phyloP scores from a whole-genome alignment of 2,888 invertebrate genomes.

The Odontocolon sp. region DNA sequence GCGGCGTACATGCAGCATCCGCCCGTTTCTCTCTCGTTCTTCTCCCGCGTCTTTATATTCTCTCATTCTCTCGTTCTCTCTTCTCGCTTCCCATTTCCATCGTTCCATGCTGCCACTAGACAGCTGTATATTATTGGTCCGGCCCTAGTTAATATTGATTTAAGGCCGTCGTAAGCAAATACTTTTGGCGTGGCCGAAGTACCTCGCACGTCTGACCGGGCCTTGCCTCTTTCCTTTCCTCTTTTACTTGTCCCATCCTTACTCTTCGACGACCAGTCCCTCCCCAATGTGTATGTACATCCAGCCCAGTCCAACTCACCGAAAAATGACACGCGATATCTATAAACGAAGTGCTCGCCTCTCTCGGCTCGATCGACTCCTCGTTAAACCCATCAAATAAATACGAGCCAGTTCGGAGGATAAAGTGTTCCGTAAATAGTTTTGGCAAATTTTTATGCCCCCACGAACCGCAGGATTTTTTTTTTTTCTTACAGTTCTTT shows the following conservation, averaged over 20 bases:
- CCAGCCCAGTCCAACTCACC: constrained; percentile 32
- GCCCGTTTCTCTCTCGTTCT: constrained; percentile 33
- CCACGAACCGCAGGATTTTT: not conserved
- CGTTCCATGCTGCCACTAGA: constrained; percentile 61
- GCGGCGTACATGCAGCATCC: constrained; percentile 62
- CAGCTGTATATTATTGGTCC: constrained; percentile 68
- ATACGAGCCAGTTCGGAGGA: constrained; percentile 41
- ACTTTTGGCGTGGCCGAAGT: constrained; percentile 63
- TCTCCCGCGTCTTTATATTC: constrained; percentile 45
- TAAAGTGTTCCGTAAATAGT: constrained; percentile 58
- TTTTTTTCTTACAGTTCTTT: not conserved
- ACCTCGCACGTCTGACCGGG: constrained; percentile 59
- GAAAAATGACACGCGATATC: constrained; percentile 60
- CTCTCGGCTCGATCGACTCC: constrained; percentile 51
- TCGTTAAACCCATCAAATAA: constrained; percentile 60
- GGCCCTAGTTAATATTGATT: constrained; percentile 69
- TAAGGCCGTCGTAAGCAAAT: constrained; percentile 67
- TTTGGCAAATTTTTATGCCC: constrained; percentile 59
- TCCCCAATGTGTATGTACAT: constrained; percentile 31
- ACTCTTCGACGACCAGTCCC: constrained; percentile 42
- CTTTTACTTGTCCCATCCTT: constrained; percentile 28
- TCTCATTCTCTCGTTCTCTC: constrained; percentile 28
- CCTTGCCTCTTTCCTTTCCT: constrained; percentile 50
- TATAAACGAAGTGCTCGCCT: constrained; percentile 50
- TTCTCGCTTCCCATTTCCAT: constrained; percentile 57